Evolutionary conservation across 2,113 vertebrate genomes (phyloP).

Genomic region (Onychorhynchus coronatus): DNA sequence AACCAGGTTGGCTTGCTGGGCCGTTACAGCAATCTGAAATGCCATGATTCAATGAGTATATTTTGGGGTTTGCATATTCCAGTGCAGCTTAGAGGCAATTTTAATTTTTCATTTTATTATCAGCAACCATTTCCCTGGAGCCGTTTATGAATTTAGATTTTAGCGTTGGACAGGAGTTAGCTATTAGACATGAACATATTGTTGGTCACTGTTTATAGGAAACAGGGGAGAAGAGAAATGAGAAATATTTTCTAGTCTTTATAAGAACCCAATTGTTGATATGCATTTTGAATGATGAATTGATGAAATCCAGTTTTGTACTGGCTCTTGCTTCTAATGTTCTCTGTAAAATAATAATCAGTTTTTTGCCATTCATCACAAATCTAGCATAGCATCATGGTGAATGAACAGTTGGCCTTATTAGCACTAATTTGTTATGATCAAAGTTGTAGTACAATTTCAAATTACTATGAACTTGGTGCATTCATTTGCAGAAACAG

Average conservation of each 20-base stretch:
- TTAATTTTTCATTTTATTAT: not conserved
- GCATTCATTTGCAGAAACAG: conserved; percentile 9
- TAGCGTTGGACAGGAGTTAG: not conserved
- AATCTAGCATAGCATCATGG: not conserved
- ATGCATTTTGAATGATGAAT: not conserved
- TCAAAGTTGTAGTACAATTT: conserved; percentile 27
- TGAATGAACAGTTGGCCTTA: conserved; percentile 8
- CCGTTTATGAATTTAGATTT: not conserved
- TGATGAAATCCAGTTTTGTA: not conserved
- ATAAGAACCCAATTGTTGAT: not conserved
- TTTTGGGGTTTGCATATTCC: not conserved
- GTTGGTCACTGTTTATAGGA: not conserved
- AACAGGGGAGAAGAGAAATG: not conserved
- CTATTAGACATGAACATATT: not conserved
- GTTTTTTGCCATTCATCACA: not conserved
- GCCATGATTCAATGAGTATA: not conserved
- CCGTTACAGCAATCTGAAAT: not conserved
- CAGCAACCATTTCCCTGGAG: not conserved
- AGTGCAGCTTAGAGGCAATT: not conserved
- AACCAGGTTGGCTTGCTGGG: not conserved
- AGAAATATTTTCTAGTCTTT: not conserved
- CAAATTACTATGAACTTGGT: not conserved
- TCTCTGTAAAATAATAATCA: not conserved
- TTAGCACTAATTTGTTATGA: conserved; percentile 31
- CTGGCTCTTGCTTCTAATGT: not conserved